A percentile compares a stretch with the other conserved stretches of the same genome.
Conservation (phyloP, 2,888 invertebrate species). For the Melinaea marsaeus region DNA sequence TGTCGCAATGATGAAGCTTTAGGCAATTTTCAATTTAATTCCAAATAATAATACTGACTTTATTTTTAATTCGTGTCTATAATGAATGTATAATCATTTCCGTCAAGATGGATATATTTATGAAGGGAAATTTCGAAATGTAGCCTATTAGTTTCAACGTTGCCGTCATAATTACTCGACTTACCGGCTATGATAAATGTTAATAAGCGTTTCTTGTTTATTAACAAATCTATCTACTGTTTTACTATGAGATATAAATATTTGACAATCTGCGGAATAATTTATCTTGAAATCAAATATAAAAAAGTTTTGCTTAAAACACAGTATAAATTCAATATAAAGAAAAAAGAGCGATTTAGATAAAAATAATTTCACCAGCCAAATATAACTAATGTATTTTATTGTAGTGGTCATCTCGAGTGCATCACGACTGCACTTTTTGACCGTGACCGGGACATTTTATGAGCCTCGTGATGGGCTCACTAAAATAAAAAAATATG, state of each 20-base stretch:
- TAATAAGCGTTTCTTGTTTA: conserved; percentile 20
- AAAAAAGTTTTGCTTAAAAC: no score
- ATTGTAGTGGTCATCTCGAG: conserved; percentile 51
- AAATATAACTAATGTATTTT: conserved; percentile 12
- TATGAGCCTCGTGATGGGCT: conserved; percentile 49
- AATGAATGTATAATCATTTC: conserved; percentile 52
- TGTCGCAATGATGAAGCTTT: not conserved
- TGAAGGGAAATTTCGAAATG: conserved; percentile 56
- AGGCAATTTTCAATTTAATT: not conserved
- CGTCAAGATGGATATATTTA: conserved; percentile 54
- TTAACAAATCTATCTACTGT: conserved; percentile 15
- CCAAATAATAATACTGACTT: not conserved
- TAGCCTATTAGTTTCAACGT: conserved; percentile 59
- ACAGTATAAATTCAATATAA: no score
- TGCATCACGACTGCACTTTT: conserved; percentile 60
- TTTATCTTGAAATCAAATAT: not conserved
- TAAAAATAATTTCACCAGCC: no score
- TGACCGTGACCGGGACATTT: conserved; percentile 68
- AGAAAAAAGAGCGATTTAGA: no score
- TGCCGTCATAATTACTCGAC: conserved; percentile 51
- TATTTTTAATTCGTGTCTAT: conserved; percentile 9
- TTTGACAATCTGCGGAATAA: not conserved
- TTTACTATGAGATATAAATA: not conserved
- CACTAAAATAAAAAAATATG: conserved; percentile 37
- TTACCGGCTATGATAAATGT: conserved; percentile 30